A percentile compares a stretch with the other conserved stretches of the same genome.
phyloP scores from a whole-genome alignment of 1,140 invertebrate species.

The Papilio polyxenes region DNA sequence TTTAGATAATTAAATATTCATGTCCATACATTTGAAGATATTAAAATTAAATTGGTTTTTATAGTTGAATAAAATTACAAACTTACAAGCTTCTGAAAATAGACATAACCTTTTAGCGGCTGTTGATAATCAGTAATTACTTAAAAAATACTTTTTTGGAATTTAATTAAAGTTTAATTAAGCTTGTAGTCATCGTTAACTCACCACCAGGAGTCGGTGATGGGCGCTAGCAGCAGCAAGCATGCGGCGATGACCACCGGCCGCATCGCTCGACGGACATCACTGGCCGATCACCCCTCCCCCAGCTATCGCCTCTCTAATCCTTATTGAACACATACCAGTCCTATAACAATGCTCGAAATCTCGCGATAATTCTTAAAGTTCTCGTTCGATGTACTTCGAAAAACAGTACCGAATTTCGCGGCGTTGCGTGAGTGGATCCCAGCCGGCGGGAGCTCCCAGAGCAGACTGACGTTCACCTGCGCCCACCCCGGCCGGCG shows the following conservation, averaged over 20 bases:
- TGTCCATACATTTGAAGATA: too few relatives aligned
- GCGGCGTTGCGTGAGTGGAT: slow-evolving; percentile 67
- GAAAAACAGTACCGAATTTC: slow-evolving; percentile 64
- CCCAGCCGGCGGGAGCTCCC: slow-evolving; percentile 73
- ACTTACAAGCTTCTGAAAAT: background rate
- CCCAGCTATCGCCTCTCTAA: slow-evolving; percentile 46
- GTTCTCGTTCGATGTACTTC: slow-evolving; percentile 49
- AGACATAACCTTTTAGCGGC: background rate
- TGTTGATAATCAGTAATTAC: background rate
- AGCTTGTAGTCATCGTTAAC: slow-evolving; percentile 53
- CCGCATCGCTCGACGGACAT: slow-evolving; percentile 83
- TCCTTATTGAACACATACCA: slow-evolving; percentile 39
- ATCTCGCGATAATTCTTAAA: slow-evolving; percentile 30
- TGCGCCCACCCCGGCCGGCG: slow-evolving; percentile 69
- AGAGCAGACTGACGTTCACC: slow-evolving; percentile 74
- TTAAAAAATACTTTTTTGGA: background rate
- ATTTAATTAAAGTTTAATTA: background rate
- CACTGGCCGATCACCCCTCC: slow-evolving; percentile 59
- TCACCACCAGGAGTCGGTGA: slow-evolving; percentile 85
- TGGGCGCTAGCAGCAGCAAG: slow-evolving; percentile 84
- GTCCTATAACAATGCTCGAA: slow-evolving; percentile 40
- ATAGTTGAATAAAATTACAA: too few relatives aligned
- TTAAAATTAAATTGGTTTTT: too few relatives aligned
- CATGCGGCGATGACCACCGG: slow-evolving; percentile 83
- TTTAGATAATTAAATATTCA: too few relatives aligned